A percentile compares a stretch with the other conserved stretches of the same genome.
These are phyloP conservation scores for Psettodes erumei DNA, from an alignment of 2,113 vertebrate genomes.

Conservation along the genomic window DNA sequence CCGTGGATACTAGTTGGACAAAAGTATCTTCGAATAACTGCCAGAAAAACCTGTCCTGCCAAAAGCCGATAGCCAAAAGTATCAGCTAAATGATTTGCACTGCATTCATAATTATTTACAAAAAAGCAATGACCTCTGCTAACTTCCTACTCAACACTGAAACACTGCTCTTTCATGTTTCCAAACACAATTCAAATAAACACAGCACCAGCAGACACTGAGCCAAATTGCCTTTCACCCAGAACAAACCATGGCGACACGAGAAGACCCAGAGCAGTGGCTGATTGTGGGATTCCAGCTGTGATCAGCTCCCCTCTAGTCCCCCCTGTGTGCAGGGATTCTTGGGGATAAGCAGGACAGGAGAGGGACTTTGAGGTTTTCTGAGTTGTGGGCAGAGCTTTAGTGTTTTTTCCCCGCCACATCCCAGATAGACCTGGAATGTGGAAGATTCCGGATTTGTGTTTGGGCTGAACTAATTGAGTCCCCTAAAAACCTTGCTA, in stretches of 20 bases:
- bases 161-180: conserved; percentile 33
- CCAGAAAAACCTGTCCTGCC: conserved; percentile 4
- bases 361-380: conserved; percentile 70
- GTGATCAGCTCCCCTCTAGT: conserved; percentile 65
- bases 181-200: conserved; percentile 44
- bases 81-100: conserved; percentile 7
- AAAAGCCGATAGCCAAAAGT: neutral
- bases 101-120: conserved; percentile 8
- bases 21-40: conserved; percentile 25
- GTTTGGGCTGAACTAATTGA: conserved; percentile 83
- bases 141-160: conserved; percentile 24
- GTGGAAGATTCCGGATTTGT: conserved; percentile 76
- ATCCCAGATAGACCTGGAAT: conserved; percentile 75
- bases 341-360: conserved; percentile 70
- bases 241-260: conserved; percentile 48
- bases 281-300: conserved; percentile 73
- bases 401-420: conserved; percentile 59
- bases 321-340: conserved; percentile 71
- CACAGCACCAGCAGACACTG: conserved; percentile 31
- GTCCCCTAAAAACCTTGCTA: conserved; percentile 75
- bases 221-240: conserved; percentile 69
- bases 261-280: conserved; percentile 48
- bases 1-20: conserved; percentile 10
- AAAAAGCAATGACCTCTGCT: neutral
- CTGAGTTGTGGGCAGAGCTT: conserved; percentile 59